These are phyloP conservation scores for Sialis lutaria DNA, from an alignment of 2,888 invertebrate species.

Conservation along the genomic window DNA sequence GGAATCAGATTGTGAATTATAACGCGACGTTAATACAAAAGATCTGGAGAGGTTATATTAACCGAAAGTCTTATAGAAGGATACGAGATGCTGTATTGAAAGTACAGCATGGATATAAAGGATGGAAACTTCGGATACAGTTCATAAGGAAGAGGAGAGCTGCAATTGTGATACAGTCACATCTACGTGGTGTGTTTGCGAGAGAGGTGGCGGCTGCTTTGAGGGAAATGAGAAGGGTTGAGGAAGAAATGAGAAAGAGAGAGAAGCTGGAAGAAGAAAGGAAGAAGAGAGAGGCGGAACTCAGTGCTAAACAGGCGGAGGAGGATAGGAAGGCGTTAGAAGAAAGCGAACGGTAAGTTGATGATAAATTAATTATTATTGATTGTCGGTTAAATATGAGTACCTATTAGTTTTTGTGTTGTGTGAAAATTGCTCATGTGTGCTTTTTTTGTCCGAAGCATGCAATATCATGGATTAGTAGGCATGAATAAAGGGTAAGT, in stretches of 20 bases:
- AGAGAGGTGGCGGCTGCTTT: constrained; percentile 75
- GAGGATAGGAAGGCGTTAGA: constrained; percentile 35
- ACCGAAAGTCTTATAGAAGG: constrained; percentile 45
- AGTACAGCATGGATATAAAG: constrained; percentile 71
- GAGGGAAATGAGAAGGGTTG: constrained; percentile 71
- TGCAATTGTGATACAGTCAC: constrained; percentile 71
- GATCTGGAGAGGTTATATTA: constrained; percentile 45
- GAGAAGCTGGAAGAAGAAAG: constrained; percentile 57
- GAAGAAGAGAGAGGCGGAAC: constrained; percentile 37
- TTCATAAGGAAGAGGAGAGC: constrained; percentile 70
- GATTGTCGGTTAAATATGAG: too few species aligned
- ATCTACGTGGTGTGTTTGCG: constrained; percentile 76
- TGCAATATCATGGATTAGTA: constrained; percentile 32
- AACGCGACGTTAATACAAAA: constrained; percentile 64
- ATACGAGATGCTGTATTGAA: constrained; percentile 49
- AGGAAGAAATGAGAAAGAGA: constrained; percentile 68
- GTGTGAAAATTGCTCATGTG: constrained; percentile 7
- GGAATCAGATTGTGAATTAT: constrained; percentile 47
- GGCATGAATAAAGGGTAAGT: constrained; percentile 33
- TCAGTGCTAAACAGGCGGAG: constrained; percentile 24
- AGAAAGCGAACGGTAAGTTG: constrained; percentile 40
- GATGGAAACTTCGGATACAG: constrained; percentile 67
- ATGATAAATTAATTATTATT: too few species aligned
- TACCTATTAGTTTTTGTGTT: too few species aligned
- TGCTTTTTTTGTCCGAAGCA: constrained; percentile 22